Base-by-base conservation (phyloP, 2,113 vertebrate genomes). In the Benitochromis conjunctus region DNA sequence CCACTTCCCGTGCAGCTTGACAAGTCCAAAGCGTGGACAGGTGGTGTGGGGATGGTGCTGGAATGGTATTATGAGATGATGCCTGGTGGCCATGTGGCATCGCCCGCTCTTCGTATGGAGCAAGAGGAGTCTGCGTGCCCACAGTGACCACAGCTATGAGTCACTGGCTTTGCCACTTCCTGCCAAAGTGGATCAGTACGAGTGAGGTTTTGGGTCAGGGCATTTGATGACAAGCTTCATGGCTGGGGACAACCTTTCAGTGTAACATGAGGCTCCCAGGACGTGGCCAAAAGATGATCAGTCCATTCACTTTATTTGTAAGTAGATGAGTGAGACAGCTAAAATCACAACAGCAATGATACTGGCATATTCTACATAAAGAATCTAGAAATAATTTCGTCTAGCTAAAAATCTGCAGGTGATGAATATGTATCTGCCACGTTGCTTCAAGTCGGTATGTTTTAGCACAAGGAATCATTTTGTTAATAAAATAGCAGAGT, bases 1-100 rank as follows among this genome's bases (percentile, higher is more conserved):
- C 76, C 74, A 26, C 71, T 79, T 94, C 93, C 92, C 90, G 76
- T 86, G 86, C 92, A 91, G 90, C 91, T 91, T 92, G 90, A 90
- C 91, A 84, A 92, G 94, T 93, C 94, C 88, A 93, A 86, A 92
- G 88, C 92, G 89, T 89, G 92, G 93, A 94, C 96, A 96, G 95
- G 94, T 95, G 95, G 94, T 94, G 92, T 95, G 94, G 93, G 94
- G 95, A 93, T 89, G 93, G 93, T 94, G 94, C 87, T 91, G 93
- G 91, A 93, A 94, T 88, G 64, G 79, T 91, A 90, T 84, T 79
- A 88, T 85, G 92, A 87, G 90, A 93, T 79, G 83, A 89, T 93
- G 90, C 93, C 92, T 93, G 87, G 81, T 92, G 92, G 94, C 94
- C 93, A 94, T 94, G 94, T 94, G 92, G 93, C 83, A 90, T 92